These are phyloP conservation scores for Cistogaster globosa DNA, from an alignment of 2,888 invertebrate genomes.

Conservation along the genomic window DNA sequence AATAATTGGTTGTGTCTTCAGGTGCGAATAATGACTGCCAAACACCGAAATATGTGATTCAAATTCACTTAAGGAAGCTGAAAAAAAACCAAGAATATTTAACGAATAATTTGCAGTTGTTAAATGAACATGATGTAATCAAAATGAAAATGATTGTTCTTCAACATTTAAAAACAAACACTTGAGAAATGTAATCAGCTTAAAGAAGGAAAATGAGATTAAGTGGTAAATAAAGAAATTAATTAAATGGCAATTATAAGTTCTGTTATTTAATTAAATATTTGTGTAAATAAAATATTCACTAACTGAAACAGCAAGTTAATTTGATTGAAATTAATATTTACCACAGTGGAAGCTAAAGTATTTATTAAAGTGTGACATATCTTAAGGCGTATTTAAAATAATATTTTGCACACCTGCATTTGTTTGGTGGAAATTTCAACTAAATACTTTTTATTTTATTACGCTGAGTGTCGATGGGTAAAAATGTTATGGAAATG, in stretches of 20 bases:
- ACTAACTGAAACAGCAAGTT: background rate
- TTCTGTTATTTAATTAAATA: conserved; percentile 34
- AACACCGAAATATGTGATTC: conserved; percentile 9
- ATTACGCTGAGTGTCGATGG: too few species aligned
- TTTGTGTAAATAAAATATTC: conserved; percentile 16
- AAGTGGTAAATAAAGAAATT: conserved; percentile 58
- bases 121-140: conserved; percentile 62
- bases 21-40: conserved; percentile 63
- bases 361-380: background rate
- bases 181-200: conserved; percentile 48
- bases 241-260: conserved; percentile 50
- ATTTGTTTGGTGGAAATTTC: too few species aligned
- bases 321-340: too few species aligned
- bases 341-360: background rate
- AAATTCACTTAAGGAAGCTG: conserved; percentile 13
- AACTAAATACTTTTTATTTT: too few species aligned
- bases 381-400: conserved; percentile 33
- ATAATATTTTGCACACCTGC: conserved; percentile 1
- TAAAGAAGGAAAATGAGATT: conserved; percentile 50
- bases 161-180: conserved; percentile 57
- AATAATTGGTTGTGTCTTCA: conserved; percentile 69
- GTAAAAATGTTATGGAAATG: too few species aligned
- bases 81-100: conserved; percentile 8
- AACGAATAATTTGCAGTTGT: conserved; percentile 46
- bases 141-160: conserved; percentile 43